These are phyloP conservation scores for Phyllotis vaccarum DNA, from an alignment of 2,797 vertebrate species.

Conservation along the genomic window DNA sequence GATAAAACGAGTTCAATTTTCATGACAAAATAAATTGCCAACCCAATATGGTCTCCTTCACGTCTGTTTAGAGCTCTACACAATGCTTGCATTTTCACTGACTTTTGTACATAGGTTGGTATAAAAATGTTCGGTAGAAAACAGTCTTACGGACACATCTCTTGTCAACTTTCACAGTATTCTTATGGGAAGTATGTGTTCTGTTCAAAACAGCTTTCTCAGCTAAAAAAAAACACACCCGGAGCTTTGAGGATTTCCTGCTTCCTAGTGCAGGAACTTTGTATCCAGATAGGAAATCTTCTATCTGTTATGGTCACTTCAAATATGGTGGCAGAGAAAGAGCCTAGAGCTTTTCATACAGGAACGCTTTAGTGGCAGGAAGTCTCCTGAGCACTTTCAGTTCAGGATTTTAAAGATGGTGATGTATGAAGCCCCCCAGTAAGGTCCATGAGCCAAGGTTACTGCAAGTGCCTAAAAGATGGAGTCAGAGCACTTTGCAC, in stretches of 20 bases:
- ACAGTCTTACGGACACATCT: background rate
- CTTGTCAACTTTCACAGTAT: constrained; percentile 41
- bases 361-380: background rate
- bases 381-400: background rate
- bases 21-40: background rate
- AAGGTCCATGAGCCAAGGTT: background rate
- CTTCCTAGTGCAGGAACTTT: background rate
- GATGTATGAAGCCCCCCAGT: too few relatives aligned
- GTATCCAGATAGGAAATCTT: constrained; percentile 34
- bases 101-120: background rate
- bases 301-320: constrained; percentile 31
- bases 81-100: constrained; percentile 24
- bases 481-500: background rate
- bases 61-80: background rate
- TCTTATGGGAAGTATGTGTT: background rate
- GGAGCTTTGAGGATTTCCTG: constrained; percentile 25
- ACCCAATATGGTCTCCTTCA: constrained; percentile 1
- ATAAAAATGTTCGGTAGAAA: background rate
- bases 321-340: background rate
- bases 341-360: background rate
- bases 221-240: background rate
- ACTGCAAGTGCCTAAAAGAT: background rate
- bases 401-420: background rate
- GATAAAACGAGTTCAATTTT: background rate
- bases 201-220: background rate